phyloP scores from a whole-genome alignment of 35 echinoderm and acorn worm species.

The Ophiothrix spiculata region DNA sequence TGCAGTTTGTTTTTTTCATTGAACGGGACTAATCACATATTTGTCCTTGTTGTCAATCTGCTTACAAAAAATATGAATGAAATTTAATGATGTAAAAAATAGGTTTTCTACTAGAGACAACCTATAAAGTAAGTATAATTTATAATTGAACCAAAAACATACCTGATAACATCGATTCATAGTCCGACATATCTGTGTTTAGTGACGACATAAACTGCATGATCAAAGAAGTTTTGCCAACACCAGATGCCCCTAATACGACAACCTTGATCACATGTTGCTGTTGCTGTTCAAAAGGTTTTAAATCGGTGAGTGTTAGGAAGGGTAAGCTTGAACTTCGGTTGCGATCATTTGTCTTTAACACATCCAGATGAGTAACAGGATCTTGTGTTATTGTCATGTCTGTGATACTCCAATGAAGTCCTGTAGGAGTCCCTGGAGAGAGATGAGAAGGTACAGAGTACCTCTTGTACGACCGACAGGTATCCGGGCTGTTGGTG shows the following conservation, averaged over 20 bases:
- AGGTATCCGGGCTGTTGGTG: neutral
- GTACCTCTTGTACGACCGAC: neutral
- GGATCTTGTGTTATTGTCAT: constrained; percentile 22
- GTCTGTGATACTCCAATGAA: constrained; percentile 34
- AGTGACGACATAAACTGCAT: constrained; percentile 52
- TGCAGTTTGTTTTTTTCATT: too few relatives aligned
- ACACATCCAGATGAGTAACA: neutral
- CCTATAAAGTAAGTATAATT: too few relatives aligned
- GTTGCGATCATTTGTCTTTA: neutral
- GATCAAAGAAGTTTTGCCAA: constrained; percentile 57
- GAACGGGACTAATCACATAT: too few relatives aligned
- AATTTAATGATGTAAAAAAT: too few relatives aligned
- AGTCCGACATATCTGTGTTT: constrained; percentile 42
- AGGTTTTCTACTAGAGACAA: too few relatives aligned
- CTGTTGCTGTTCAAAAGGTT: constrained; percentile 10
- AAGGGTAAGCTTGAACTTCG: constrained; percentile 59
- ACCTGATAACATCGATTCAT: constrained; percentile 65
- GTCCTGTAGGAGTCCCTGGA: neutral
- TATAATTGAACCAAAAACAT: too few relatives aligned
- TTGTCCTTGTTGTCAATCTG: too few relatives aligned
- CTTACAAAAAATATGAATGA: too few relatives aligned
- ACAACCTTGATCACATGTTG: constrained; percentile 37
- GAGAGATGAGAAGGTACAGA: neutral
- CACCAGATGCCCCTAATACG: constrained; percentile 41
- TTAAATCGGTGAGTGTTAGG: constrained; percentile 42